phyloP scores from a whole-genome alignment of 2,797 vertebrate species.

The Yasuhikotakia modesta region DNA sequence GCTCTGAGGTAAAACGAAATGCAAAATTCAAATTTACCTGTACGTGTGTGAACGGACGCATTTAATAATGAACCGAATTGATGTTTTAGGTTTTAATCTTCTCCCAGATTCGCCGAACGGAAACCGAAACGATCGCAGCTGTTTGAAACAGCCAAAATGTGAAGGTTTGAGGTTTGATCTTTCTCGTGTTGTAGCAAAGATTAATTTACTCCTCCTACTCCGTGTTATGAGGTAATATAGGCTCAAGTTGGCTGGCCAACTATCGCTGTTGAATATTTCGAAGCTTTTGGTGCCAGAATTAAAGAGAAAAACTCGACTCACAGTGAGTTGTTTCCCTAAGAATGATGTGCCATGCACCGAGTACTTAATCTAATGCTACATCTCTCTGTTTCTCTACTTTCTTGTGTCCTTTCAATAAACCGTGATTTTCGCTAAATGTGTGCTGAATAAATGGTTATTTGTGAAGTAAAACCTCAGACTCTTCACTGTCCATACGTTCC shows the following conservation, averaged over 20 bases:
- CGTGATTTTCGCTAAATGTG: constrained; percentile 84
- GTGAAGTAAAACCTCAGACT: constrained; percentile 71
- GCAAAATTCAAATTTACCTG: constrained; percentile 53
- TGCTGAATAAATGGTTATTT: constrained; percentile 81
- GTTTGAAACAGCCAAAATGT: constrained; percentile 64
- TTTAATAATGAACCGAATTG: constrained; percentile 7
- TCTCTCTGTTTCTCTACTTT: constrained; percentile 79
- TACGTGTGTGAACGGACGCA: constrained; percentile 56
- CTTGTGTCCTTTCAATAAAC: constrained; percentile 85
- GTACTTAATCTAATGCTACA: constrained; percentile 82
- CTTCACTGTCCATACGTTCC: constrained; percentile 54
- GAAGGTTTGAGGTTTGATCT: constrained; percentile 74
- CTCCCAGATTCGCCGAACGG: constrained; percentile 8
- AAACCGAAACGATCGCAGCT: constrained; percentile 31
- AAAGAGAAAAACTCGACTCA: constrained; percentile 81
- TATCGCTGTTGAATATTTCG: constrained; percentile 80
- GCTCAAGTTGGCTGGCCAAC: constrained; percentile 85
- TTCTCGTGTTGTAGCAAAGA: constrained; percentile 76
- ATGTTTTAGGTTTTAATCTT: not conserved
- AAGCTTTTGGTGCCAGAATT: constrained; percentile 79
- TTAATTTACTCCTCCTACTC: constrained; percentile 77
- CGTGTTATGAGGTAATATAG: constrained; percentile 74
- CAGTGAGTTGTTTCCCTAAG: constrained; percentile 84
- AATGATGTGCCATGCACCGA: constrained; percentile 85
- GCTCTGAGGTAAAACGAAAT: not conserved